Evolutionary conservation across 2,797 vertebrate genomes (phyloP).

Genomic region (Sebastes matsubarae): DNA sequence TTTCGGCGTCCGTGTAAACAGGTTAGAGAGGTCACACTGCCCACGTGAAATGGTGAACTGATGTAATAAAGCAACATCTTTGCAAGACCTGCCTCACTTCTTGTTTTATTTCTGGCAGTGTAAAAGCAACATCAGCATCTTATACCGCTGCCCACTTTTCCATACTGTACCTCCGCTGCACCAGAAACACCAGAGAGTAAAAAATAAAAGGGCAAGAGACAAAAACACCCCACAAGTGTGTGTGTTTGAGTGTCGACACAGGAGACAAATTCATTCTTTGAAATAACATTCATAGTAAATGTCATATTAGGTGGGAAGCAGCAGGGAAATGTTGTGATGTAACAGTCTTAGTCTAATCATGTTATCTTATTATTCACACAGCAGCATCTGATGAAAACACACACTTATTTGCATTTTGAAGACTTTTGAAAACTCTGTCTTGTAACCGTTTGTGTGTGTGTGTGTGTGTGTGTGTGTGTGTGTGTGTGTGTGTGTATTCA

Average conservation of each 20-base stretch:
- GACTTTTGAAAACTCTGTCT: not conserved
- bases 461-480: not conserved
- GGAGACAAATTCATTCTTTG: not conserved
- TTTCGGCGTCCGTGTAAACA: no score
- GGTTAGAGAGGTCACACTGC: no score
- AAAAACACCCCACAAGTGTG: not conserved
- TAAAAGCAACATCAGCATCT: not conserved
- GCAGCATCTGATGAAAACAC: no score
- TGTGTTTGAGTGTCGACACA: not conserved
- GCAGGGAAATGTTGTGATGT: not conserved
- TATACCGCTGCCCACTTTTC: not conserved
- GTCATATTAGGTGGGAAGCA: not conserved
- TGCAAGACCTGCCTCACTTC: not conserved
- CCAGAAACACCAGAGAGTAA: not conserved
- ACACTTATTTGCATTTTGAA: not conserved
- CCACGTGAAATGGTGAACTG: not conserved
- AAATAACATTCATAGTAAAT: not conserved
- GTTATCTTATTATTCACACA: slow-evolving; percentile 10
- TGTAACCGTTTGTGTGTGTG: not conserved
- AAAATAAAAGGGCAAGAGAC: not conserved
- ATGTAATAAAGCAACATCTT: not conserved
- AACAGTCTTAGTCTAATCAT: not conserved
- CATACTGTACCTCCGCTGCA: not conserved
- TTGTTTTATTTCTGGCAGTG: not conserved
- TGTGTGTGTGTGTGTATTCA: slow-evolving; percentile 1